These are phyloP conservation scores for Encarsia formosa DNA, from an alignment of 2,888 invertebrate species.

Conservation along the genomic window DNA sequence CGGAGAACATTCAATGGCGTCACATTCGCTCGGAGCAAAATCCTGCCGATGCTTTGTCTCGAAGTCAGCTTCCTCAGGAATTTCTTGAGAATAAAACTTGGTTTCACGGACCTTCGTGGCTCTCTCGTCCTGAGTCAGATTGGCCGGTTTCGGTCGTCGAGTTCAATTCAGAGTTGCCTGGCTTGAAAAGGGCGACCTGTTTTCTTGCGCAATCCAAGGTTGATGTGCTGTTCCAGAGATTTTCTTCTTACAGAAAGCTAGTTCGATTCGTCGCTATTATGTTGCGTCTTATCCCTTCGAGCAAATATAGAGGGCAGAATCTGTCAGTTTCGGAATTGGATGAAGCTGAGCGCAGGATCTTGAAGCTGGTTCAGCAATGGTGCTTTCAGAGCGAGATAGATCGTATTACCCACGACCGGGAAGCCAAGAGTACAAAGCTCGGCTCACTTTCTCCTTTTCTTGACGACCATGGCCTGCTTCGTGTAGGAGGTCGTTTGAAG, in stretches of 20 bases:
- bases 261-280: too few relatives aligned
- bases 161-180: too few relatives aligned
- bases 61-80: slow-evolving; percentile 8
- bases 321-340: too few relatives aligned
- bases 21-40: slow-evolving; percentile 10
- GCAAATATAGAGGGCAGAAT: too few relatives aligned
- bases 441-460: slow-evolving; percentile 28
- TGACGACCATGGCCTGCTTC: slow-evolving; percentile 26
- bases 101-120: slow-evolving; percentile 14
- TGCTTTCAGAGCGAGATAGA: background rate
- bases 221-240: background rate
- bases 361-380: background rate
- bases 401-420: background rate
- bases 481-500: slow-evolving; percentile 35
- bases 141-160: too few relatives aligned
- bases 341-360: background rate
- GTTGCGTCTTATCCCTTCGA: too few relatives aligned
- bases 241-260: background rate
- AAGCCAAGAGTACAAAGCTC: slow-evolving; percentile 12
- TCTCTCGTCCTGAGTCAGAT: background rate
- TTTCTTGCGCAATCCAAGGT: background rate
- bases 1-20: background rate
- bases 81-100: slow-evolving; percentile 8
- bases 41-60: slow-evolving; percentile 20
- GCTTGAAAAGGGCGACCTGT: background rate